Percentiles rank a stretch among this genome's conserved stretches.
Conservation (phyloP, 2,888 invertebrate species). For the Ethmia dodecea region DNA sequence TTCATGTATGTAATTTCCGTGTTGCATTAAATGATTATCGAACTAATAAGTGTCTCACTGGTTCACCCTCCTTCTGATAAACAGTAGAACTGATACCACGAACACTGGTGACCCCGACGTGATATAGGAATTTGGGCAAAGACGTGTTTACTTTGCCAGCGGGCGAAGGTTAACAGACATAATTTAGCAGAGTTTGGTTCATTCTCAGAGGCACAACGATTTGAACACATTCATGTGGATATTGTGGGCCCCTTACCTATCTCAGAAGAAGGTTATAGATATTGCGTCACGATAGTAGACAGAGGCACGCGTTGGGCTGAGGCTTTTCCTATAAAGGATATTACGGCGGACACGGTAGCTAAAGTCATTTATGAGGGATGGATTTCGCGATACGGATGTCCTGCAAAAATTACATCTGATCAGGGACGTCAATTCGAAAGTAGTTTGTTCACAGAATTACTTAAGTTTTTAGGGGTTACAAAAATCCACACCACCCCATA, state of each 20-base stretch:
- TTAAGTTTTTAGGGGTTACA: constrained; percentile 13
- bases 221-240: constrained; percentile 13
- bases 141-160: constrained; percentile 11
- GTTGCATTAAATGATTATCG: no score
- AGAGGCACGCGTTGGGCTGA: constrained; percentile 16
- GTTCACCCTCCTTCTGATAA: no score
- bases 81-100: no score
- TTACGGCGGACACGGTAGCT: constrained; percentile 23
- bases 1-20: no score
- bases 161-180: constrained; percentile 14
- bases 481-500: constrained; percentile 13
- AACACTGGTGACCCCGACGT: no score
- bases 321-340: constrained; percentile 18
- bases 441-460: constrained; percentile 24
- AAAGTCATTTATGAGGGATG: constrained; percentile 15
- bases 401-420: constrained; percentile 28
- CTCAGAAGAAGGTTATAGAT: constrained; percentile 19
- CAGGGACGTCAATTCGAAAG: constrained; percentile 32
- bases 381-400: constrained; percentile 20
- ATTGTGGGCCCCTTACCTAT: constrained; percentile 13
- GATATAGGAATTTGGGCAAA: constrained; percentile 11
- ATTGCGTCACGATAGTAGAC: constrained; percentile 18
- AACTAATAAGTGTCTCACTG: no score
- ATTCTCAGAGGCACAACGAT: constrained; percentile 4
- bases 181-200: background rate